Percentiles rank a stretch among this genome's conserved stretches.
Conservation (phyloP, 1,140 invertebrate genomes). For the Drosophila repletoides region DNA sequence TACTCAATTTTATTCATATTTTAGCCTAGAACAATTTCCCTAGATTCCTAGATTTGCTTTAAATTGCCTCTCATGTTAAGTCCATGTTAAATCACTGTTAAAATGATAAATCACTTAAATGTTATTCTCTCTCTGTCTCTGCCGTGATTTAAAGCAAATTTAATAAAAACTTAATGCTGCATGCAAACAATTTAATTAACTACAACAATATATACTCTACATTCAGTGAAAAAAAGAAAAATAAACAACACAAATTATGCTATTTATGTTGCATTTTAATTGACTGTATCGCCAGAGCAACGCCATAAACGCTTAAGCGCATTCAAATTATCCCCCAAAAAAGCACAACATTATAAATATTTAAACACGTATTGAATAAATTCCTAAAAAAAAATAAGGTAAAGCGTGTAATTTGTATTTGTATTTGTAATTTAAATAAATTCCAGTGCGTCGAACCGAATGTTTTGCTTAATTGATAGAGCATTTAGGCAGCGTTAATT, state of each 20-base stretch:
- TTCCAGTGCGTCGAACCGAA: neutral
- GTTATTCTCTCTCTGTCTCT: neutral
- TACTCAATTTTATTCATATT: neutral
- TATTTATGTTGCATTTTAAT: constrained; percentile 7
- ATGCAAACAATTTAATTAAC: constrained; percentile 60
- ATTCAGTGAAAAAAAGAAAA: constrained; percentile 10
- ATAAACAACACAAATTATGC: constrained; percentile 48
- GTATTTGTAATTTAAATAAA: neutral
- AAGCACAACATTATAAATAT: constrained; percentile 24
- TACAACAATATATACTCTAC: constrained; percentile 24
- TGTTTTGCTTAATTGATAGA: constrained; percentile 58
- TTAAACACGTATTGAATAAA: neutral
- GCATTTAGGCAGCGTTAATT: constrained; percentile 51
- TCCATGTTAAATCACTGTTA: neutral
- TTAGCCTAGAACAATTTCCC: neutral
- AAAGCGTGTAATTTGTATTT: constrained; percentile 6
- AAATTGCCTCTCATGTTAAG: constrained; percentile 9
- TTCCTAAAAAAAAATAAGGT: neutral
- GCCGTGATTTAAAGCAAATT: constrained; percentile 55
- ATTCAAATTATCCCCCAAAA: constrained; percentile 14
- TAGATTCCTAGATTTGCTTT: constrained; percentile 37
- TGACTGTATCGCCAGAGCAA: constrained; percentile 4
- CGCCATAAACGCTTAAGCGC: constrained; percentile 37
- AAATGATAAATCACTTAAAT: neutral
- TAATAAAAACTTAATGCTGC: constrained; percentile 61